Percentiles rank a stretch among this genome's conserved stretches.
Evolutionary conservation across 2,888 invertebrate species (phyloP).

Genomic region (Ectemnius lituratus): DNA sequence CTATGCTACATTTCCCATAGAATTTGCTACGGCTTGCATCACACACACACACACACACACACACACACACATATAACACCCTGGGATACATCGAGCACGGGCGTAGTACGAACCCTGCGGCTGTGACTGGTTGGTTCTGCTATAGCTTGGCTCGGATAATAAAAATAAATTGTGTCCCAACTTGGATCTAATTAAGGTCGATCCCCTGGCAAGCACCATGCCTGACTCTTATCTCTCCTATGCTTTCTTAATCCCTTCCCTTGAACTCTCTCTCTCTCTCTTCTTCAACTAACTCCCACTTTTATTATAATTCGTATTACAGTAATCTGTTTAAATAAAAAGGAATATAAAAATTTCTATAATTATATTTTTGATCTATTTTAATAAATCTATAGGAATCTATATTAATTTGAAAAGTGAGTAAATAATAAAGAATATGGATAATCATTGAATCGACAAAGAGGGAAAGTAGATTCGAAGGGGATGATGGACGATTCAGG

Average conservation of each 20-base stretch:
- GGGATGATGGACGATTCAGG: constrained; percentile 14
- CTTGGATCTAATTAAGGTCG: constrained; percentile 62
- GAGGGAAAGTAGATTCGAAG: background rate
- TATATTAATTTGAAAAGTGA: no score
- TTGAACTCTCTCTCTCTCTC: no score
- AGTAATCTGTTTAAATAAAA: no score
- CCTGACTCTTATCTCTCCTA: constrained; percentile 22
- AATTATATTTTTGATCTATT: no score
- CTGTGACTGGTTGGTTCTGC: no score
- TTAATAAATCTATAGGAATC: no score
- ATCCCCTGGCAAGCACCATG: constrained; percentile 33
- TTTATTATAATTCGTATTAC: no score
- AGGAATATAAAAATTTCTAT: no score
- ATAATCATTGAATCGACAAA: no score
- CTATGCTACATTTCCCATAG: constrained; percentile 59
- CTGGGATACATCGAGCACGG: constrained; percentile 34
- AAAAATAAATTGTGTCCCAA: constrained; percentile 66
- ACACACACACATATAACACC: no score
- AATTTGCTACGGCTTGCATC: constrained; percentile 56
- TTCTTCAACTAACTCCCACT: no score
- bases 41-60: background rate
- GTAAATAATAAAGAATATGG: no score
- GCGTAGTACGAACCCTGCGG: constrained; percentile 49
- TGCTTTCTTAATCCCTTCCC: background rate
- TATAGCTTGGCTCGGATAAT: constrained; percentile 54